Base-by-base conservation (phyloP, 2,797 vertebrate genomes). In the Smutsia gigantea region DNA sequence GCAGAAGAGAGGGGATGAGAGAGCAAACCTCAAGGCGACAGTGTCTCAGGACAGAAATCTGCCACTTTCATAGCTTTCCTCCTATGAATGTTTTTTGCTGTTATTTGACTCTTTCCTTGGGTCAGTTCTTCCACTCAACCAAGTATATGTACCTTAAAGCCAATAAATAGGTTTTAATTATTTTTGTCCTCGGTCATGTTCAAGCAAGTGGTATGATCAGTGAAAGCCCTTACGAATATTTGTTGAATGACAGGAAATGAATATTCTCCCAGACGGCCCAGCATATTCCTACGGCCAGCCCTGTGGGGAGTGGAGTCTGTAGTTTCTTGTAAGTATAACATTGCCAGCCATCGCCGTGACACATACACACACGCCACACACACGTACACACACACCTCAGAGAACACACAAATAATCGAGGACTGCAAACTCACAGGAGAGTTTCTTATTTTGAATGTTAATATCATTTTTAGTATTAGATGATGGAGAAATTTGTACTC, bases 221-320 rank as follows among this genome's bases (percentile, higher is more conserved):
- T 78, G 92, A 93, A 84, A 90, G 29, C 12, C 5, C 21, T 93
- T 86, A 25, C 49, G 82, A 95, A 27, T 90, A 72, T 93, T 89
- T 75, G 51, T 27, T 51, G 13, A 88, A 69, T 90, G 27, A 75
- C 5, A 25, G 66, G 18, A 79, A 93, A 71, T 31, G 34, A 77
- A 66, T 87, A 49, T 79, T 95, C 39, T 92, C 31, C 17, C 49
- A 6, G 34, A 42, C 29, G 19, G 4, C 10, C 55, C 71, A 49
- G 49, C 4, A 15, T 64, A 31, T 49, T 39, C 27, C 53, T 14
- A 17, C 31, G 27, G 21, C 61, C 17, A 63, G 23, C 18, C n/a
- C 39, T 71, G 0, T 21, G 8, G 51, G 53, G 49, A 64, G 46
- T 77, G 25, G 7, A 66, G 7, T 55, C 31, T 68, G 2, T 27